These are phyloP conservation scores for Decapterus maruadsi DNA, from an alignment of 2,797 vertebrate genomes.

Conservation along the genomic window DNA sequence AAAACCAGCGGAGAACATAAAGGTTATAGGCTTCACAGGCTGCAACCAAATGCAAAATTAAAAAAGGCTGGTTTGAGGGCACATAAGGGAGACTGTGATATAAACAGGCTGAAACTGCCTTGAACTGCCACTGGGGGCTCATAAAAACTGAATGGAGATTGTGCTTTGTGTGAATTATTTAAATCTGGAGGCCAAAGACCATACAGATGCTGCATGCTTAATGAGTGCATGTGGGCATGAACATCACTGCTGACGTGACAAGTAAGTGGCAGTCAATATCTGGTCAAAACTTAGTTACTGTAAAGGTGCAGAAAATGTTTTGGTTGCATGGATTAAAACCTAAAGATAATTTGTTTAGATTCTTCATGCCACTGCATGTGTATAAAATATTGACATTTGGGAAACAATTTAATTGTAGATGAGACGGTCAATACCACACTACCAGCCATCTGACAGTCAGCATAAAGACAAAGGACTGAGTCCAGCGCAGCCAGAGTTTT, in stretches of 20 bases:
- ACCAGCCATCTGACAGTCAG: background rate
- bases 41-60: conserved; percentile 73
- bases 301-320: background rate
- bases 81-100: conserved; percentile 65
- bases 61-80: conserved; percentile 52
- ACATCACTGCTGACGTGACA: conserved; percentile 38
- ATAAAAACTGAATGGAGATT: conserved; percentile 83
- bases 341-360: background rate
- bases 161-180: conserved; percentile 84
- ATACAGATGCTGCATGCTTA: conserved; percentile 68
- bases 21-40: conserved; percentile 52
- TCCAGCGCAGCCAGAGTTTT: background rate
- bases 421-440: no score
- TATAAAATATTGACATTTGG: no score
- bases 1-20: conserved; percentile 56
- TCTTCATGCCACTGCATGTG: background rate
- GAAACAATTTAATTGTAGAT: no score
- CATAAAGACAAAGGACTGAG: background rate
- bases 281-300: background rate
- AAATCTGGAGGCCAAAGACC: conserved; percentile 69
- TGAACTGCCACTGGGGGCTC: conserved; percentile 77
- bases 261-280: conserved; percentile 9
- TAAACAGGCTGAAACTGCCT: conserved; percentile 75
- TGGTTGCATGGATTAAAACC: background rate
- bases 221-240: conserved; percentile 37